These are phyloP conservation scores for Aurelia sp. DNA, from an alignment of 30 jellyfish, hydroid and myxozoan genomes.

Conservation along the genomic window DNA sequence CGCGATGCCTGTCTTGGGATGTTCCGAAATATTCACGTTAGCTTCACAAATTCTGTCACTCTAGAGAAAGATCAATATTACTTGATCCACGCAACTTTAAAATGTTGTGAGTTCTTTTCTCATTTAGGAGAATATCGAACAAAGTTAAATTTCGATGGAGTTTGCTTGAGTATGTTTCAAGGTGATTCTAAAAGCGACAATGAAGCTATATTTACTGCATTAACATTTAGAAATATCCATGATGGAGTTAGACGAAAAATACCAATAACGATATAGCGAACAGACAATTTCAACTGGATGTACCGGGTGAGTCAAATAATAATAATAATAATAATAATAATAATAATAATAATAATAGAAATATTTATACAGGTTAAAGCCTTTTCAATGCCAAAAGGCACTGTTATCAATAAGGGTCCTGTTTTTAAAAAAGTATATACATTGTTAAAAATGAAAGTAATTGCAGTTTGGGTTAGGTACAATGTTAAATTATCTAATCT, in stretches of 20 bases:
- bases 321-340: too few relatives aligned
- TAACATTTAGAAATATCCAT: slow-evolving; percentile 46
- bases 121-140: slow-evolving; percentile 23
- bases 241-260: slow-evolving; percentile 50
- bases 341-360: too few relatives aligned
- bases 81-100: slow-evolving; percentile 34
- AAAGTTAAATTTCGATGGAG: slow-evolving; percentile 52
- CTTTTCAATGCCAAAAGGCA: too few relatives aligned
- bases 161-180: slow-evolving; percentile 35
- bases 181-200: neutral
- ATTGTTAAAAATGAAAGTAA: too few relatives aligned
- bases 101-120: slow-evolving; percentile 41
- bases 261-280: slow-evolving; percentile 43
- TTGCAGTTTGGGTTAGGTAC: too few relatives aligned
- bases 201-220: slow-evolving; percentile 56
- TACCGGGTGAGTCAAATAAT: too few relatives aligned
- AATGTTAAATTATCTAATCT: too few relatives aligned
- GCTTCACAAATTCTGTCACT: slow-evolving; percentile 24
- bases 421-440: too few relatives aligned
- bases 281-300: neutral
- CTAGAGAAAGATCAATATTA: slow-evolving; percentile 24
- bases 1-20: slow-evolving; percentile 1
- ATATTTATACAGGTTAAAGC: too few relatives aligned
- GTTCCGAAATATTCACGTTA: slow-evolving; percentile 38
- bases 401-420: too few relatives aligned